Base-by-base conservation (phyloP, 2,888 invertebrate genomes). In the Dichetophora obliterata region DNA sequence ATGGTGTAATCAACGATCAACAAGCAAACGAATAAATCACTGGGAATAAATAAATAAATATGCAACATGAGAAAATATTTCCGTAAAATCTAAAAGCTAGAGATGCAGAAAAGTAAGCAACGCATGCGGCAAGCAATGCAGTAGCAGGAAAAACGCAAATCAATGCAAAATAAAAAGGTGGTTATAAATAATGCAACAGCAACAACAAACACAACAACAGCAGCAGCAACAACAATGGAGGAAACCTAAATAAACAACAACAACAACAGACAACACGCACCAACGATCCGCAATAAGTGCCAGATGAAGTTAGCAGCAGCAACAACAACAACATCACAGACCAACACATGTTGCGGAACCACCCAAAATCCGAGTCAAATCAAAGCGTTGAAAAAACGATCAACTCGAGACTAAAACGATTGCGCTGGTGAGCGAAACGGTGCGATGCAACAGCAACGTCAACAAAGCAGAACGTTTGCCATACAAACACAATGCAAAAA, bases 141-240 rank as follows among this genome's bases (percentile, higher is more conserved):
- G 24, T 54, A n/a, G 54, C n/a, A 31, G n/a, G 37, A 72, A 48
- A 82, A 82, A 81, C 82, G 80, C 73, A 77, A 82, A 81, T 80
- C 63, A 48, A 54, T 24, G 63, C 43, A 70, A 66, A 82, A 80
- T 78, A 78, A 81, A 61, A 37, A 75, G 43, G 43, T 43, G 50
- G 43, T 66, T 61, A 78, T 57, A 72, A 72, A 63, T 37, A 74
- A 78, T 52, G 52, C 70, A 61, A 75, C 77, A 77, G 63, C 75
- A 82, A 48, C 57, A 71, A 75, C 14, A 74, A 59, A n/a, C n/a
- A n/a, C n/a, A n/a, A n/a, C n/a, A n/a, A n/a, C n/a, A n/a, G 57
- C 75, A 77, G 71, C 72, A 76, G 75, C 61, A 54, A 61, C 57
- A 71, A 75, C 14, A 74, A 59, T 48, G 43, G 65, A 57, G 5